These are phyloP conservation scores for Sebastes ruberrimus DNA, from an alignment of 2,797 vertebrate species.

Conservation along the genomic window DNA sequence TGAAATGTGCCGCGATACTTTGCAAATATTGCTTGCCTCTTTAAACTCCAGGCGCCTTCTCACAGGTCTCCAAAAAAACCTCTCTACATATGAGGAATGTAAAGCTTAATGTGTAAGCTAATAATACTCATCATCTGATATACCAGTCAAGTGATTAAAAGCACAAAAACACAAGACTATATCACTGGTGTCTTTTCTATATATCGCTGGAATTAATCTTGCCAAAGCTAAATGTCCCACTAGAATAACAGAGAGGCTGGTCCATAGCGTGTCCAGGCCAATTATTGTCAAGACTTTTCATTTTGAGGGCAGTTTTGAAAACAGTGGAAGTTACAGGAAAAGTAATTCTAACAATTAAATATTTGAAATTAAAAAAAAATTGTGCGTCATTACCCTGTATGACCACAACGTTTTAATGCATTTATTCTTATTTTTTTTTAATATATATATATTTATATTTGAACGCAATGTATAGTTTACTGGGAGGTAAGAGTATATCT, in stretches of 20 bases:
- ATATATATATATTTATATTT: neutral
- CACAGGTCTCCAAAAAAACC: constrained; percentile 36
- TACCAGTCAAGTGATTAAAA: constrained; percentile 26
- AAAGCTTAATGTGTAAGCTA: constrained; percentile 42
- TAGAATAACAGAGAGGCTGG: constrained; percentile 49
- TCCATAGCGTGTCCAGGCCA: constrained; percentile 51
- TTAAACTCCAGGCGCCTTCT: constrained; percentile 72
- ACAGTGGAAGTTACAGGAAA: constrained; percentile 24
- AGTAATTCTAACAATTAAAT: neutral
- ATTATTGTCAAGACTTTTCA: constrained; percentile 58
- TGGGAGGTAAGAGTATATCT: neutral
- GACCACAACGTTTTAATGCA: neutral
- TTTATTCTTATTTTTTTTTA: neutral
- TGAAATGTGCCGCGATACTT: constrained; percentile 93
- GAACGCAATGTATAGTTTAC: neutral
- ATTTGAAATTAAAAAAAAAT: neutral
- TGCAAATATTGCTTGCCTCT: constrained; percentile 76
- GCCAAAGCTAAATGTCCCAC: constrained; percentile 48
- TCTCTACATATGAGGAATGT: constrained; percentile 8
- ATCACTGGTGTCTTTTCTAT: constrained; percentile 36
- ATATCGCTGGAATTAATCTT: constrained; percentile 32
- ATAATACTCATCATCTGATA: constrained; percentile 26
- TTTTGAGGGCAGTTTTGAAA: constrained; percentile 38
- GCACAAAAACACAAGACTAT: constrained; percentile 27
- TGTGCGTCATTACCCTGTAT: neutral